Base-by-base conservation (phyloP, 2,113 vertebrate genomes). In the Loxodonta africana region DNA sequence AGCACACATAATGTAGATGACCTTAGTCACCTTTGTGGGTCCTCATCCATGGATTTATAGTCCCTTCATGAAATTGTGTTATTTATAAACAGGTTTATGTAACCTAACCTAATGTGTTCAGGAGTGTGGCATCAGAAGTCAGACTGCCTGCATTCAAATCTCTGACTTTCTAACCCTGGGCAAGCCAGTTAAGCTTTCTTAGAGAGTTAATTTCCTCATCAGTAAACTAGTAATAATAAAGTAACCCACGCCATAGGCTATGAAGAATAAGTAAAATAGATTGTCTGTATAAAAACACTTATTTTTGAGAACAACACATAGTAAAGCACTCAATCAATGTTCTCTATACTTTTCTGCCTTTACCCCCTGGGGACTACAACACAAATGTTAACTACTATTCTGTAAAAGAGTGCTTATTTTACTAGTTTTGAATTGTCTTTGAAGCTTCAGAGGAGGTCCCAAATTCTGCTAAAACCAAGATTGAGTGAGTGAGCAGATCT, bases 231-330 rank as follows among this genome's bases (percentile, higher is more conserved):
- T 33, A 21, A 37, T 87, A 86, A 87, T 85, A 28, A 83, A 51
- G 67, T 67, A 57, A 69, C 18, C 44, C n/a, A 23, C 26, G 53
- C 37, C 33, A 30, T 20, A 83, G 14, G 41, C 1, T 18, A 25
- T 67, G n/a, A 65, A 48, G 83, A 90, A 33, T 78, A 83, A 93
- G 87, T 78, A 81, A 94, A 82, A 67, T 90, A 21, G 87, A 2
- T 37, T 37, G 37, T 87, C 63, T 53, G 2, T 81, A 6, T 91
- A n/a, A 80, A 88, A 85, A 69, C 63, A 78, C 25, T 74, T 67
- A 25, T 62, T 46, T 76, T 65, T 51, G 21, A 84, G 80, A 88
- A 71, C 46, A 78, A 2, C 5, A 44, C 5, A 57, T 15, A 57
- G 23, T 69, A 74, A 85, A 88, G 26, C 62, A 37, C n/a, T 83